Evolutionary conservation across 2,888 invertebrate genomes (phyloP), one percentile per base, ranked within the genome.

Genomic region (Cosmia pyralina): DNA sequence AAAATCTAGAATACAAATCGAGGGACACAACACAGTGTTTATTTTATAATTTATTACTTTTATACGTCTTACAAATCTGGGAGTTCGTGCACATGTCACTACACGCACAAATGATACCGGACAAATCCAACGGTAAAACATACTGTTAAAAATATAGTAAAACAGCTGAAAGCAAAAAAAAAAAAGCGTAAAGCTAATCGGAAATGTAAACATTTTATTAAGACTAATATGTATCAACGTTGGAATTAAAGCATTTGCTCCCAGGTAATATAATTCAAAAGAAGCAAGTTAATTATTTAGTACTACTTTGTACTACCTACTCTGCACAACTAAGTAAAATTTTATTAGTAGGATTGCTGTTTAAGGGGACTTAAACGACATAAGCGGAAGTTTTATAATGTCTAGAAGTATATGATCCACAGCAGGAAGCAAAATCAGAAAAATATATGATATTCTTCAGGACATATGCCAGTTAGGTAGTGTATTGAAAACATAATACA

Each of bases 141-240:
- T 41, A 19, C 13, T 19, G 41, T 65, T 15, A 19, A 17, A 50
- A 74, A 68, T 73, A 10, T 22, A 19, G 22, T 4, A n/a, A 41
- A n/a, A 17, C n/a, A n/a, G n/a, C n/a, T n/a, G n/a, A n/a, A n/a
- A n/a, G n/a, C n/a, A n/a, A n/a, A n/a, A n/a, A n/a, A n/a, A n/a
- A n/a, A n/a, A n/a, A n/a, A n/a, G n/a, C n/a, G n/a, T n/a, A 34
- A 46, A 62, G 15, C 60, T 69, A n/a, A 74, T 74, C 10, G n/a
- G 28, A 67, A 75, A 48, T 46, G 8, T 17, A 58, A 34, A 58
- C 22, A 34, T 72, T 64, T 59, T 44, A 66, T 66, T n/a, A 59
- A 73, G 13, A 59, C 46, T 52, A 67, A 38, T 67, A 48, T 65
- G 58, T 38, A 44, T 52, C 50, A 73, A 66, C 74, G 22, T 46